Base-by-base conservation (phyloP, 2,888 invertebrate species). In the Drosophila greeni region DNA sequence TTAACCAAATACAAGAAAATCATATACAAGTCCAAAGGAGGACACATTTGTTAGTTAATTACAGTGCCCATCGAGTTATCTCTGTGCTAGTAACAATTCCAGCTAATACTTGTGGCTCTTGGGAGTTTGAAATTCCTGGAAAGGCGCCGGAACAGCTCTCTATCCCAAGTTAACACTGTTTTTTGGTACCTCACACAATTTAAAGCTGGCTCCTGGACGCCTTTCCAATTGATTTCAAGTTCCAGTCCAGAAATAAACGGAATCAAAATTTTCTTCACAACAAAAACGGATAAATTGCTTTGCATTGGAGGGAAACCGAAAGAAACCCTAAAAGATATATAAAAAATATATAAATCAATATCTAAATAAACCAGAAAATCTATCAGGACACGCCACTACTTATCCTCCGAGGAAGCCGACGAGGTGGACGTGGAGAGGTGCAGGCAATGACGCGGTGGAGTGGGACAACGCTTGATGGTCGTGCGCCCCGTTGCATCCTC, bases 31-130 rank as follows among this genome's bases (percentile, higher is more conserved):
- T 47, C 29, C 36, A 45, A 43, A 31, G 43, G 16, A 61, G 31
- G 29, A 29, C 12, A 43, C 24, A 31, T 11, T 59, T 59, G 60
- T 60, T 42, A 23, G n/a, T 31, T 42, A 9, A 40, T 36, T n/a
- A 23, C 42, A 43, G 29, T 31, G 43, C 43, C 45, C 45, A 31
- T 47, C 45, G 45, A 31, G 45, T 18, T 18, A 29, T 45, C 3
- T 43, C 12, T 43, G 43, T 39, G 42, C 42, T 43, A 43, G 11
- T 12, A 52, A 26, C 20, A 29, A 29, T 54, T 36, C 48, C 47
- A 70, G 58, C 52, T 73, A 79, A 82, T 82, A 79, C 82, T 82
- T 73, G 48, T 70, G 82, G 51, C 52, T n/a, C 1, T 16, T n/a
- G 3, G 7, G 2, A 18, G 6, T 20, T 7, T 23, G 1, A 40